Evolutionary conservation across 2,888 invertebrate genomes (phyloP), one percentile per base, ranked within the genome.

Genomic region (Penaeus monodon): DNA sequence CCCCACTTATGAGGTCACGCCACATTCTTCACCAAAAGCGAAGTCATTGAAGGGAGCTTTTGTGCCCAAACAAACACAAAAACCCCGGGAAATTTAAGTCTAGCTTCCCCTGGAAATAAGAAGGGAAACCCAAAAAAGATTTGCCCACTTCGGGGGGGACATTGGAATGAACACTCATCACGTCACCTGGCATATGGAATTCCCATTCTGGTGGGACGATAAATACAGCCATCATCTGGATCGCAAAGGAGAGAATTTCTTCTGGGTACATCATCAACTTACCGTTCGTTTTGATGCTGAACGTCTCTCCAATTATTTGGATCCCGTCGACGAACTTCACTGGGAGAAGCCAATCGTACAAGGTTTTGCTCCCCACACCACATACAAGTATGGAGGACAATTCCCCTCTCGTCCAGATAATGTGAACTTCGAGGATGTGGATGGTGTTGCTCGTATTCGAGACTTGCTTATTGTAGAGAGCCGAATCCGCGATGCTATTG

Each of bases 121-220:
- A 87, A 94, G 44, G n/a, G n/a, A n/a, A 94, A 94, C 90, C 91
- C 93, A 95, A 89, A 93, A 94, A 86, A 94, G 93, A 88, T 90
- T 96, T 85, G 93, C 94, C 74, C 95, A 96, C 92, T 95, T 95
- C 92, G 95, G 95, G 29, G 95, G 96, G 91, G 96, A 96, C 92
- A 93, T 95, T 85, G 95, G 94, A 84, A 93, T 95, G 81, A 95
- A 95, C 92, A 91, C 94, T 0, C 94, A 94, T 91, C 95, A 95
- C 93, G 94, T 89, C 24, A 78, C 78, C 24, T 89, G 89, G 89
- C 89, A 88, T 49, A 79, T 89, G 88, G 85, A 89, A 33, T 89
- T 83, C 83, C 89, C 88, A 57, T 89, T 89, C 88, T 89, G 89
- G 89, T 89, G 88, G 88, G 33, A 89, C 2, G 88, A 87, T 22